These are phyloP conservation scores for Sipunculus nudus DNA, from an alignment of 2,888 invertebrate genomes.

Conservation along the genomic window DNA sequence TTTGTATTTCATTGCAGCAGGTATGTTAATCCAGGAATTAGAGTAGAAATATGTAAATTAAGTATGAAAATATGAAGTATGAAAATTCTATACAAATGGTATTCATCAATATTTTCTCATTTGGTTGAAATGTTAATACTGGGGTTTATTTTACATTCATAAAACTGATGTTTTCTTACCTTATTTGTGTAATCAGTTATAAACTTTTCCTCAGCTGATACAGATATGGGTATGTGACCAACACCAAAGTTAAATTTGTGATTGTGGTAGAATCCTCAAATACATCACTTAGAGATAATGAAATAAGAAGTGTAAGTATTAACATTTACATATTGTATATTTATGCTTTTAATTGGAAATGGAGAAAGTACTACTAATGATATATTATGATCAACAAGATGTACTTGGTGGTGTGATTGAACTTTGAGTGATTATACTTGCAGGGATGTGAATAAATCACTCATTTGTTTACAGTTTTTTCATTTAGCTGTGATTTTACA, in stretches of 20 bases:
- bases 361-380: background rate
- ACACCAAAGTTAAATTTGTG: slow-evolving; percentile 93
- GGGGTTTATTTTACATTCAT: background rate
- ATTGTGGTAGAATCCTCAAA: slow-evolving; percentile 91
- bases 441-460: background rate
- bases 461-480: background rate
- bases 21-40: background rate
- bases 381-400: too few species aligned
- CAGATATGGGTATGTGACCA: slow-evolving; percentile 89
- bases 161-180: too few species aligned
- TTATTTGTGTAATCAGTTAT: too few species aligned
- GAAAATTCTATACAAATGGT: background rate
- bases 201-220: slow-evolving; percentile 19
- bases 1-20: background rate
- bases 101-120: background rate
- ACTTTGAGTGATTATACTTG: too few species aligned
- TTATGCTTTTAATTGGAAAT: background rate
- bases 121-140: background rate
- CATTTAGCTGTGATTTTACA: too few species aligned
- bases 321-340: slow-evolving; percentile 10
- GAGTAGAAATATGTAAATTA: background rate
- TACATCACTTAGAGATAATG: slow-evolving; percentile 87
- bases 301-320: slow-evolving; percentile 83
- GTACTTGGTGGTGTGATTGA: too few species aligned
- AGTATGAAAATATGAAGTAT: background rate